Evolutionary conservation across 1,140 invertebrate species (phyloP).

Genomic region (Drosophila varians): DNA sequence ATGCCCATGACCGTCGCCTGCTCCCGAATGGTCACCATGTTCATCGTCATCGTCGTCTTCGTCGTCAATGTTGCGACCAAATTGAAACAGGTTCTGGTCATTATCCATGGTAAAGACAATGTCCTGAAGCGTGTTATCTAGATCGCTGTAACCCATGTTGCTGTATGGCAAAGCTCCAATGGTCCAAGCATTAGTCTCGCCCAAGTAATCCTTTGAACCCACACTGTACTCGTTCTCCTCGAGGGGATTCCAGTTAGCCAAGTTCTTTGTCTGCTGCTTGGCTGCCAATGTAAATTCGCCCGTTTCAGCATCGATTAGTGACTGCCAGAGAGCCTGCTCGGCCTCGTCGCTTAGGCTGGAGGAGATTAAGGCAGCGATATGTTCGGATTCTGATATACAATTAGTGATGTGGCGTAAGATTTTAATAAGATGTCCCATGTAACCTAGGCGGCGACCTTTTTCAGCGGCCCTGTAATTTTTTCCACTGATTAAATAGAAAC

Average conservation of each 20-base stretch:
- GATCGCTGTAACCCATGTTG: slow-evolving; percentile 60
- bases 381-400: slow-evolving; percentile 78
- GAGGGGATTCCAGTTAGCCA: slow-evolving; percentile 78
- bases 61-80: slow-evolving; percentile 69
- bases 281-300: slow-evolving; percentile 73
- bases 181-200: slow-evolving; percentile 60
- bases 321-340: slow-evolving; percentile 67
- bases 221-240: slow-evolving; percentile 62
- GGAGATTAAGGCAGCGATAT: slow-evolving; percentile 80
- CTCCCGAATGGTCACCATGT: slow-evolving; percentile 43
- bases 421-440: slow-evolving; percentile 91
- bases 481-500: too few relatives aligned
- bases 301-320: slow-evolving; percentile 67
- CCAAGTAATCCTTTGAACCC: slow-evolving; percentile 59
- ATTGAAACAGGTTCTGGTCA: slow-evolving; percentile 71
- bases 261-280: slow-evolving; percentile 63
- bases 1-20: slow-evolving; percentile 38
- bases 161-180: slow-evolving; percentile 38
- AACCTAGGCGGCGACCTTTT: slow-evolving; percentile 86
- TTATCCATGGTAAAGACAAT: slow-evolving; percentile 70
- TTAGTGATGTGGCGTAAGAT: slow-evolving; percentile 84
- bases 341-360: slow-evolving; percentile 60
- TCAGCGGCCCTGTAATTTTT: slow-evolving; percentile 62
- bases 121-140: slow-evolving; percentile 66
- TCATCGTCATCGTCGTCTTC: slow-evolving; percentile 74